Evolutionary conservation across 2,888 invertebrate species (phyloP), one percentile per base, ranked within the genome.

Genomic region (Noctua fimbriata): DNA sequence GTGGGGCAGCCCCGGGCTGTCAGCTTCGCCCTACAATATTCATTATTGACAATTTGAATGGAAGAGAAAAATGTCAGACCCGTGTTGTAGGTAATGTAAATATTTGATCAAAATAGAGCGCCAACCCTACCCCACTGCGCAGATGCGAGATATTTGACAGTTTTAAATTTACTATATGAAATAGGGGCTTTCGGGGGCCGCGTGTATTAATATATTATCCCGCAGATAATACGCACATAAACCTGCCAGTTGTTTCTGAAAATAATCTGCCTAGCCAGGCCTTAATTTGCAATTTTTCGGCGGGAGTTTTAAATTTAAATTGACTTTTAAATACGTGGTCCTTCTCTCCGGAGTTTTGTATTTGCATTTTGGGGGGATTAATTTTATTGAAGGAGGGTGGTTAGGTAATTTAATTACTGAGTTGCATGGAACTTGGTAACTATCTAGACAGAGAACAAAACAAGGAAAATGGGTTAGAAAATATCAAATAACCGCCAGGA

Each of bases 21-120:
- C 91, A 89, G 81, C 84, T 88, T 83, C 80, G 85, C 85, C 83
- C 84, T 85, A 85, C 87, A 90, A 93, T 94, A 94, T 94, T 94
- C 93, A 95, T 95, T 94, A 95, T 94, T 94, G 93, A 94, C 94
- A 93, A 93, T 93, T 90, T 93, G 92, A 94, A 95, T 93, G 90
- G 91, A 91, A 90, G 88, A 92, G 93, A 94, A 94, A 95, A 95
- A 94, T 92, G 95, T 95, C 96, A 94, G 93, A 93, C 94, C 94
- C 94, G 90, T 90, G 93, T 94, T 94, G 92, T 92, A 90, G 89
- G 90, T 89, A 88, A 91, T 91, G 92, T 95, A 93, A 95, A 95
- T 96, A 95, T 95, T 96, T 95, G 93, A 96, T 93, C 90, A 89
- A 89, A 90, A 92, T 91, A 91, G 90, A 89, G 86, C 82, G 82